Percentiles rank a stretch among this genome's conserved stretches.
Conservation (phyloP, 2,888 invertebrate genomes). For the Psylliodes chrysocephalus region DNA sequence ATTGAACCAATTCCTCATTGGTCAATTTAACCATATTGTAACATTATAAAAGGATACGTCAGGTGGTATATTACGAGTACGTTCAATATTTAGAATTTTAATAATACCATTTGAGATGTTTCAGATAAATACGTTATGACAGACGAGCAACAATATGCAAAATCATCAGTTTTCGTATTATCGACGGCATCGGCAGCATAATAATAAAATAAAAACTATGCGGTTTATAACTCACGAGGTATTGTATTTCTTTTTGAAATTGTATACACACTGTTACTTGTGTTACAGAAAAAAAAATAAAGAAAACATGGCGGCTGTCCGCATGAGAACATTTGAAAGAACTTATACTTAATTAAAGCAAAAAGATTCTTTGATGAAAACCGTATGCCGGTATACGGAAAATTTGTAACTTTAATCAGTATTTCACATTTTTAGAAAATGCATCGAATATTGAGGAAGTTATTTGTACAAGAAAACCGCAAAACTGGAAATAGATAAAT, state of each 20-base stretch:
- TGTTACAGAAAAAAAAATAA: constrained; percentile 29
- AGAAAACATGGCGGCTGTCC: constrained; percentile 3
- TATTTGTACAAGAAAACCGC: no score
- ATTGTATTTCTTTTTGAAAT: constrained; percentile 33
- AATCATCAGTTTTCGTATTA: constrained; percentile 3
- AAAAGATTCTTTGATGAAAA: not conserved
- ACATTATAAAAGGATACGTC: no score
- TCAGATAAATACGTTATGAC: not conserved
- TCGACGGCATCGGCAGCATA: not conserved
- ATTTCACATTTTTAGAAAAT: no score
- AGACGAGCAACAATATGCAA: constrained; percentile 3
- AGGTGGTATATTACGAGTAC: no score
- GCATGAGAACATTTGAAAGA: not conserved
- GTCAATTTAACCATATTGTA: no score
- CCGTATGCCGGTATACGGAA: not conserved
- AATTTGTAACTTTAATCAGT: no score
- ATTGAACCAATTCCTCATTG: no score
- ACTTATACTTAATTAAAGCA: not conserved
- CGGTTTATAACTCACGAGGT: constrained; percentile 1
- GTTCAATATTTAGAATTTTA: no score
- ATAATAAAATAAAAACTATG: not conserved
- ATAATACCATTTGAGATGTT: not conserved
- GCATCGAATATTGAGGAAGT: no score
- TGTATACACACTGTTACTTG: constrained; percentile 28
- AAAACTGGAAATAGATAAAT: no score